A percentile compares a stretch with the other conserved stretches of the same genome.
Evolutionary conservation across 2,797 vertebrate species (phyloP).

Genomic region (Phataginus tricuspis): DNA sequence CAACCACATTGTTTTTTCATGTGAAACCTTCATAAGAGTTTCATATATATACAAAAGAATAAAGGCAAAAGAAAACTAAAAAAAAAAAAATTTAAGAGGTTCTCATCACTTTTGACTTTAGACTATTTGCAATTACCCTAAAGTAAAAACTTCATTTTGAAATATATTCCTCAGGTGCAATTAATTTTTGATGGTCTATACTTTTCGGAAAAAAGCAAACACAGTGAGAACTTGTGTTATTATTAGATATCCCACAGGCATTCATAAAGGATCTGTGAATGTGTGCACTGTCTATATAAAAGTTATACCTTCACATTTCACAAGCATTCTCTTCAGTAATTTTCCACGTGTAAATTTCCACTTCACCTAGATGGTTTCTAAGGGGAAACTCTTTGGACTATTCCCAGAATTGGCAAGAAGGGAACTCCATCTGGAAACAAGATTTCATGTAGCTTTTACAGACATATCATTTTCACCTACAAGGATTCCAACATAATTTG

Average conservation of each 20-base stretch:
- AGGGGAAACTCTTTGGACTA: constrained; percentile 29
- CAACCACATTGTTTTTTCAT: too few relatives aligned
- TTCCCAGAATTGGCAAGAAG: constrained; percentile 4
- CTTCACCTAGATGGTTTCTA: constrained; percentile 9
- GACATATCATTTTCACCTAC: constrained; percentile 45
- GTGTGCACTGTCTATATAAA: not conserved
- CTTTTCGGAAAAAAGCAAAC: constrained; percentile 30
- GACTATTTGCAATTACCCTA: constrained; percentile 36
- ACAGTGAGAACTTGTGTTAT: not conserved
- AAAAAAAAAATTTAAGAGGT: not conserved
- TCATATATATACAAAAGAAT: too few relatives aligned
- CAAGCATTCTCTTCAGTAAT: not conserved
- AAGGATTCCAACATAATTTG: constrained; percentile 18
- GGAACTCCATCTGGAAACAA: constrained; percentile 51
- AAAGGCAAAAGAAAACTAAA: too few relatives aligned
- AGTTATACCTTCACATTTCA: not conserved
- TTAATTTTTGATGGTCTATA: constrained; percentile 40
- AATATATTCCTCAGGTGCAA: not conserved
- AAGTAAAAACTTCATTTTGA: constrained; percentile 58
- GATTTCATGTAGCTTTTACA: not conserved
- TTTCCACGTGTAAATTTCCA: constrained; percentile 47
- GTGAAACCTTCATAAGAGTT: too few relatives aligned
- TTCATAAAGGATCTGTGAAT: constrained; percentile 13
- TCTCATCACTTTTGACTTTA: constrained; percentile 36
- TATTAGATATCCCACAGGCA: constrained; percentile 14